A percentile compares a stretch with the other conserved stretches of the same genome.
Evolutionary conservation across 2,797 vertebrate genomes (phyloP).

Genomic region (Manis pentadactyla): DNA sequence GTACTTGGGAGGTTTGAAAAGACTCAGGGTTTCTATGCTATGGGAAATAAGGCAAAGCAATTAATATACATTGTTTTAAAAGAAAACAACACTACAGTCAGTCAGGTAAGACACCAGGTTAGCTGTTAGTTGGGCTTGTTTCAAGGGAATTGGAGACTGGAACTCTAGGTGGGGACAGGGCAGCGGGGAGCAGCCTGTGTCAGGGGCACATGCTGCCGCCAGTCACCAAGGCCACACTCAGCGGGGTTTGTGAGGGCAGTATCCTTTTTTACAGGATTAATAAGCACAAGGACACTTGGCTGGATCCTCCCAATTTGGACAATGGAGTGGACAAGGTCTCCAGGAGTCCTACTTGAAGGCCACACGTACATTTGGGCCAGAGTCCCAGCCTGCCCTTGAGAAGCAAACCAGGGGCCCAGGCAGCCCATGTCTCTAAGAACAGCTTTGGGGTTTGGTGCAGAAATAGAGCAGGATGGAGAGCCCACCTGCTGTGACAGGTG

Average conservation of each 20-base stretch:
- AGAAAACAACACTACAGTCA: constrained; percentile 75
- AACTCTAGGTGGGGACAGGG: constrained; percentile 63
- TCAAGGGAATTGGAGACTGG: constrained; percentile 63
- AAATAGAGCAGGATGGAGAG: too few relatives aligned
- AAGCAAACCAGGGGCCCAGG: neutral
- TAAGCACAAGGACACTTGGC: constrained; percentile 81
- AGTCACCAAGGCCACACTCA: constrained; percentile 60
- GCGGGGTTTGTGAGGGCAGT: constrained; percentile 79
- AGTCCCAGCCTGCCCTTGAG: neutral
- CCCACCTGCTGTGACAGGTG: neutral
- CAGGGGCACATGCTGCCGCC: constrained; percentile 46
- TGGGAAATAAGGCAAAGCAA: constrained; percentile 66
- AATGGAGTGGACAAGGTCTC: neutral
- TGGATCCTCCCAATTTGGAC: constrained; percentile 4
- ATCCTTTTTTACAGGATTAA: constrained; percentile 85
- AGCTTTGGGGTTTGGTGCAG: neutral
- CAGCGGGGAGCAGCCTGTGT: constrained; percentile 60
- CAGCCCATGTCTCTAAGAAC: neutral
- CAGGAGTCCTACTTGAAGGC: neutral
- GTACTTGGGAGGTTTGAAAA: constrained; percentile 44
- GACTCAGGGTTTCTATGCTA: constrained; percentile 68
- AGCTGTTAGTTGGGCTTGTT: constrained; percentile 85
- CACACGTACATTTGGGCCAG: neutral
- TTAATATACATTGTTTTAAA: constrained; percentile 82
- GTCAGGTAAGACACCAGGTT: constrained; percentile 78